A percentile compares a stretch with the other conserved stretches of the same genome.
These are phyloP conservation scores for Stegastes partitus DNA, from an alignment of 2,113 vertebrate species.

Conservation along the genomic window DNA sequence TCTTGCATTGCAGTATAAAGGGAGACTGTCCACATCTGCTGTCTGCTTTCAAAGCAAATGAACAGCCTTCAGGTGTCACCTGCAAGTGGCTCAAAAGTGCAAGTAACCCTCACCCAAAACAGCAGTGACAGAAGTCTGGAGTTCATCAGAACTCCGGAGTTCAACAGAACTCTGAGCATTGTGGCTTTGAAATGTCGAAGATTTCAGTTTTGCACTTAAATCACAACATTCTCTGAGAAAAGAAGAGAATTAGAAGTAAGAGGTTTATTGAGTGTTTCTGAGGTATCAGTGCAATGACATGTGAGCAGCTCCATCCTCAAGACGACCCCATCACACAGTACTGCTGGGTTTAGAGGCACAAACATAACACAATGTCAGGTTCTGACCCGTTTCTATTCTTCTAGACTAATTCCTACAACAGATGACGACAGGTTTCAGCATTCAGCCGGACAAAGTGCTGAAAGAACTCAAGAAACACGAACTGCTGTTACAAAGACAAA, in stretches of 20 bases:
- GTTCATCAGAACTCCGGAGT: too few relatives aligned
- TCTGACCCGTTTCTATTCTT: background rate
- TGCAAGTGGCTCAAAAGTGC: too few relatives aligned
- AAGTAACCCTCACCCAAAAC: too few relatives aligned
- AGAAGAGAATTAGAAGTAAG: background rate
- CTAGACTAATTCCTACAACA: background rate
- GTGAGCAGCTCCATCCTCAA: too few relatives aligned
- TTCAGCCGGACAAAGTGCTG: too few relatives aligned
- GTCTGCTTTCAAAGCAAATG: too few relatives aligned
- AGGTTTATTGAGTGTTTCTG: background rate
- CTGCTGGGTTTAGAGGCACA: background rate
- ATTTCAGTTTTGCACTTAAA: background rate
- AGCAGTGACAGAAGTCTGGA: too few relatives aligned
- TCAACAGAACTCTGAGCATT: background rate
- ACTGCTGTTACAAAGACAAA: slow-evolving; percentile 58
- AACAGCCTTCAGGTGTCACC: too few relatives aligned
- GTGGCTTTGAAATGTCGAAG: background rate
- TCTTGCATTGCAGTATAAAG: too few relatives aligned
- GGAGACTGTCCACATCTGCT: too few relatives aligned
- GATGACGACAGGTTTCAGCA: background rate
- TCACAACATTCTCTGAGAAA: background rate
- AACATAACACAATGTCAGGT: background rate
- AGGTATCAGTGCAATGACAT: too few relatives aligned
- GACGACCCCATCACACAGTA: too few relatives aligned
- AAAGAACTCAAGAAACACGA: slow-evolving; percentile 30